Conservation (phyloP, 1,140 invertebrate species). For the Drosophila mayri region DNA sequence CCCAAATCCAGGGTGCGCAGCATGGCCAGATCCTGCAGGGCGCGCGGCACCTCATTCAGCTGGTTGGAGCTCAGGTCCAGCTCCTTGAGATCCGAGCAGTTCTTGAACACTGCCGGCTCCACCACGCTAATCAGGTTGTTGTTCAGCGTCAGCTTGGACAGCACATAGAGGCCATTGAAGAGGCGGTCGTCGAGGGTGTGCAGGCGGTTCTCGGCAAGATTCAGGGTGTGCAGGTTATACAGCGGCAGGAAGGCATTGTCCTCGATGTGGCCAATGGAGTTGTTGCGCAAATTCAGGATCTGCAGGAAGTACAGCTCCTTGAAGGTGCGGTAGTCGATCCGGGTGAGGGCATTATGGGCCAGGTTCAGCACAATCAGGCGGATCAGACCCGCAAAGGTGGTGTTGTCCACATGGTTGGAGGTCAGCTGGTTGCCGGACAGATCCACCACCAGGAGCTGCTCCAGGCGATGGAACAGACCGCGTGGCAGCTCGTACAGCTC, state of each 20-base stretch:
- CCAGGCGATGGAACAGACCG: constrained; percentile 93
- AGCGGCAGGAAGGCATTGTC: constrained; percentile 94
- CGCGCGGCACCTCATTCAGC: constrained; percentile 92
- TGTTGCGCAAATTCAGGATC: constrained; percentile 94
- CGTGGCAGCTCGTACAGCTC: constrained; percentile 91
- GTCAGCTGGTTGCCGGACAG: constrained; percentile 94
- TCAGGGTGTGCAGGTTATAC: constrained; percentile 94
- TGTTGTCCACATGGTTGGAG: constrained; percentile 92
- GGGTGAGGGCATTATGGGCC: constrained; percentile 92
- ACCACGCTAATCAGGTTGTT: constrained; percentile 93
- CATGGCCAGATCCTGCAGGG: constrained; percentile 92
- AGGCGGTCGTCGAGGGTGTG: constrained; percentile 92
- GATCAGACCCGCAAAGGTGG: constrained; percentile 93
- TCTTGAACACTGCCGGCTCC: constrained; percentile 94
- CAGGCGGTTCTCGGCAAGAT: constrained; percentile 93
- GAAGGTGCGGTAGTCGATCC: constrained; percentile 93
- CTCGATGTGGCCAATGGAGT: constrained; percentile 94
- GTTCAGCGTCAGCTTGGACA: constrained; percentile 93
- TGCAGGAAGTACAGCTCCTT: constrained; percentile 95
- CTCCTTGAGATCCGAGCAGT: constrained; percentile 95
- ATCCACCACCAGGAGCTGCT: constrained; percentile 93
- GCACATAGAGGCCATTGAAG: constrained; percentile 93
- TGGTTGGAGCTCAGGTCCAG: constrained; percentile 95
- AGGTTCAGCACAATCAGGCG: constrained; percentile 93
- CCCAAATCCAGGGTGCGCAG: constrained; percentile 94